Evolutionary conservation across 2,797 vertebrate genomes (phyloP).

Genomic region (Pipistrellus pipistrellus): DNA sequence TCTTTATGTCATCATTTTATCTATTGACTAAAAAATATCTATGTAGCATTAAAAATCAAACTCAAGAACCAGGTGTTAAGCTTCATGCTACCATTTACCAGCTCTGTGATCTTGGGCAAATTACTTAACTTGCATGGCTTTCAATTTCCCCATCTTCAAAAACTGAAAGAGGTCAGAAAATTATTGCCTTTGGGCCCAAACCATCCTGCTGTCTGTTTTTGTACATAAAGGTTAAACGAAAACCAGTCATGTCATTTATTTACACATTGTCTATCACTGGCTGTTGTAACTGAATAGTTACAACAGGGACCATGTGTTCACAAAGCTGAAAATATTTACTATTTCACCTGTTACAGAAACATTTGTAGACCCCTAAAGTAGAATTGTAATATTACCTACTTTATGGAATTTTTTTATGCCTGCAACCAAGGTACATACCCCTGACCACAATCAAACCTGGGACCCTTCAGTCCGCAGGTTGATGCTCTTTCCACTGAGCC

Average conservation of each 20-base stretch:
- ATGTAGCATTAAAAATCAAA: neutral
- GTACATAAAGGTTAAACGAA: slow-evolving; percentile 38
- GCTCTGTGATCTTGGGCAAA: slow-evolving; percentile 13
- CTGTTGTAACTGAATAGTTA: neutral
- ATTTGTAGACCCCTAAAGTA: neutral
- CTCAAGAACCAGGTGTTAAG: neutral
- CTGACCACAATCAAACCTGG: no score
- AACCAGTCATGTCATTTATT: neutral
- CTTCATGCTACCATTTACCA: neutral
- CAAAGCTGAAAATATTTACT: neutral
- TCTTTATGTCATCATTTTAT: slow-evolving; percentile 24
- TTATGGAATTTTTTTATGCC: slow-evolving; percentile 36
- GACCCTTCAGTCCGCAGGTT: no score
- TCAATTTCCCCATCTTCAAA: neutral
- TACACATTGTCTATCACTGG: neutral
- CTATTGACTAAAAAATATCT: neutral
- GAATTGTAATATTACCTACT: neutral
- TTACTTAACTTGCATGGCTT: neutral
- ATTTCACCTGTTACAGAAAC: slow-evolving; percentile 7
- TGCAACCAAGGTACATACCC: no score
- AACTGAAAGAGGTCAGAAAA: neutral
- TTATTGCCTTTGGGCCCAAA: neutral
- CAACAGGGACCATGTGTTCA: neutral
- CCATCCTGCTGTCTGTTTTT: neutral
- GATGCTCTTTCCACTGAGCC: no score